A percentile compares a stretch with the other conserved stretches of the same genome.
These are phyloP conservation scores for Gallinago undulata DNA, from an alignment of 2,113 vertebrate species.

Conservation along the genomic window DNA sequence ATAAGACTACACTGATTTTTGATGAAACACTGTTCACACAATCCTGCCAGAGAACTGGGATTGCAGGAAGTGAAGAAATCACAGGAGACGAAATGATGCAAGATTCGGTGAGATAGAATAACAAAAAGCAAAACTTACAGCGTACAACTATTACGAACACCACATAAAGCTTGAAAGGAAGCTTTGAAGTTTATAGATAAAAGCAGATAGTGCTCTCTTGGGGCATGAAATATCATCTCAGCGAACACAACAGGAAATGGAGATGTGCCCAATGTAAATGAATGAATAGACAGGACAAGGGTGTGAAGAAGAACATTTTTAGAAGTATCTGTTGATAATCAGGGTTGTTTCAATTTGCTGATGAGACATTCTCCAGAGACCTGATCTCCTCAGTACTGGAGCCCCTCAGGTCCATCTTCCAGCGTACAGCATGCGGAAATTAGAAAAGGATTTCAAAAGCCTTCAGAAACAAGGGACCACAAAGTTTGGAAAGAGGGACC, in stretches of 20 bases:
- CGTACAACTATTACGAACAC: background rate
- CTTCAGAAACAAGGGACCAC: background rate
- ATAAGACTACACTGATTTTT: background rate
- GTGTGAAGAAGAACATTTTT: background rate
- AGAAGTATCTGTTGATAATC: background rate
- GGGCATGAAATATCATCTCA: background rate
- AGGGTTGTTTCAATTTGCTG: background rate
- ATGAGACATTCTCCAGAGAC: background rate
- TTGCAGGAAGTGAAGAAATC: constrained; percentile 49
- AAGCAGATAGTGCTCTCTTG: constrained; percentile 1
- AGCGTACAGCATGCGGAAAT: rapidly evolving
- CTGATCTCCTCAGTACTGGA: rapidly evolving
- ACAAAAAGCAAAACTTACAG: background rate
- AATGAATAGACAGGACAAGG: background rate
- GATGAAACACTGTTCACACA: background rate
- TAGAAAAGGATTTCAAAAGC: background rate
- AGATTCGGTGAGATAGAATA: constrained; percentile 10
- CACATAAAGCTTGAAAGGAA: background rate
- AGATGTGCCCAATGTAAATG: background rate
- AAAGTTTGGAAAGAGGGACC: background rate
- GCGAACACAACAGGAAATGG: background rate
- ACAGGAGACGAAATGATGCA: background rate
- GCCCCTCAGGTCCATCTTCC: background rate
- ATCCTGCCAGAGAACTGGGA: background rate
- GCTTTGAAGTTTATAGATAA: background rate